Base-by-base conservation (phyloP, 2,888 invertebrate genomes). In the Cheilosia soror region DNA sequence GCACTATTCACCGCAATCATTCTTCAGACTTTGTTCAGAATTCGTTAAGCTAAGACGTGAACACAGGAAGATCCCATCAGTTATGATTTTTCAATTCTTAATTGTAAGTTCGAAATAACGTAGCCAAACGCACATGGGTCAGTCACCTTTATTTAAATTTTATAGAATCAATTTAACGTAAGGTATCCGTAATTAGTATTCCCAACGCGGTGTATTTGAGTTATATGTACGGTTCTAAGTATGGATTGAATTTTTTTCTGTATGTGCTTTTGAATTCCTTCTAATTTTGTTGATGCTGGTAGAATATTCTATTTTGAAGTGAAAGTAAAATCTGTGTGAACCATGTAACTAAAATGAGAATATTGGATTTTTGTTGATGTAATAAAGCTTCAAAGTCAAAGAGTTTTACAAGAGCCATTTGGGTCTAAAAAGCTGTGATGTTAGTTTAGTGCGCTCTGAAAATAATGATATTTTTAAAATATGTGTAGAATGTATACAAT, bases 11-110 rank as follows among this genome's bases (percentile, higher is more conserved):
- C 40, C 25, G 53, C 1, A 25, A n/a, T 29, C 29, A 37, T 27
- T 47, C 49, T 40, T 72, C 63, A 85, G 72, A 85, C n/a, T 77
- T 15, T n/a, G 29, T 81, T 60, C 13, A 68, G 49, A 81, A 66
- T 6, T 73, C 33, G 76, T 27, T 2, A 40, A 44, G 62, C 7
- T 47, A 58, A 69, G 81, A 81, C 76, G 81, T 77, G 71, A 33
- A 20, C 25, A 51, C 53, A 4, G 25, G 9, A 13, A 13, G 4
- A 29, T 27, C 11, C 44, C 9, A 40, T 37, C 60, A 42, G 27
- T 25, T 25, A 85, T 85, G 85, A 13, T 44, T 62, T 55, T 37
- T n/a, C 44, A 13, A 37, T 66, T 72, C 7, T 63, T 72, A 5
- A 57, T 73, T 63, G 81, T 85, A 72, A 81, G 85, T 85, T 55